Base-by-base conservation (phyloP, 2,797 vertebrate genomes). In the Sarcophilus harrisii region DNA sequence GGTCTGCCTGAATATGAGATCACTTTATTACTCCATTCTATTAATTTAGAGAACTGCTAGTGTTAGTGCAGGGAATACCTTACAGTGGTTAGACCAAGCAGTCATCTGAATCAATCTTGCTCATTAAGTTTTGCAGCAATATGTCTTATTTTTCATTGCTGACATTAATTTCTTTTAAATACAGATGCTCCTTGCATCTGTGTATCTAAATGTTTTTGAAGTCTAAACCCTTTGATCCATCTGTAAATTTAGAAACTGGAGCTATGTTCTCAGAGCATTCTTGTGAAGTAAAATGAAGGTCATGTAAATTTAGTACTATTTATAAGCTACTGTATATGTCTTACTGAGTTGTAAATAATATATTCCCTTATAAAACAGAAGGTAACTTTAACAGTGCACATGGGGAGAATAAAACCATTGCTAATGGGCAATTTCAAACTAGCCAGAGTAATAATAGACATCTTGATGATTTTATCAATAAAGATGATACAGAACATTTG, bases 261-360 rank as follows among this genome's bases (percentile, higher is more conserved):
- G 2, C 96, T 60, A 87, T 97, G 55, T 90, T 93, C 95, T 93
- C 93, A 59, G 55, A 96, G 96, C 49, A 92, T 8, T 96, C 45
- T 91, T 96, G 6, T 55, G 18, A 81, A 91, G 45, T 89, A 49
- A 57, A 28, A 24, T 91, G 81, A 96, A 90, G 91, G 89, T 91
- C 81, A 73, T 94, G 81, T 91, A 94, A 96, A 98, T 96, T 97
- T 91, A 97, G 90, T 91, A 92, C 32, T 93, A 93, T 95, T 96
- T 96, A 96, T 58, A 95, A 27, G 90, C 38, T 18, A 5, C 73
- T 27, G 21, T 45, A 45, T 94, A 57, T 93, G 66, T n/a, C 94
- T 93, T 55, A 97, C 97, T 94, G 93, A 95, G 59, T 92, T 95
- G 90, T 97, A 96, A 97, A n/a, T 96, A 95, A 95, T 96, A 32